Base-by-base conservation (phyloP, 2,113 vertebrate genomes). In the Anguilla japonica region DNA sequence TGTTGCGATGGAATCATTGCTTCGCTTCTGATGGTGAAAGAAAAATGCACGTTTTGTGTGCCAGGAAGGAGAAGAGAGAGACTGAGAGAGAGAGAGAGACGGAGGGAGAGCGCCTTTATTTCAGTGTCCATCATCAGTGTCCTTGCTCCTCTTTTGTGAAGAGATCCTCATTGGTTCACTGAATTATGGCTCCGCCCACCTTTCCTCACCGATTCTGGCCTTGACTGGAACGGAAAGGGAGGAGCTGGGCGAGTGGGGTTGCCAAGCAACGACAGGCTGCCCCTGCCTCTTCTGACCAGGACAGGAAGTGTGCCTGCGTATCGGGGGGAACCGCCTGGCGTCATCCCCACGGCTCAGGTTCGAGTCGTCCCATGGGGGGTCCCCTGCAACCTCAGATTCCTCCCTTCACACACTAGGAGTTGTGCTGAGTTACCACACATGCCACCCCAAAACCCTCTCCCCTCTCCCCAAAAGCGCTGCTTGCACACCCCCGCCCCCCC, bases 1-100 rank as follows among this genome's bases (percentile, higher is more conserved):
- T 94, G 91, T 96, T 95, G 93, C 92, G 39, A 93, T 91, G 93
- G 95, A 95, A 88, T 93, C 79, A 91, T 93, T 95, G 90, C 90
- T 89, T 89, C 87, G 86, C 88, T 87, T 87, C 86, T 88, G 84
- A 84, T 9, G 43, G 84, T 80, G 82, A 88, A 85, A 87, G 88
- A 87, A 63, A 84, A 83, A 84, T 78, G 92, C 26, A 40, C 63
- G 83, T 87, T 90, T 92, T 91, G 89, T 87, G 87, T 78, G 90
- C 85, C 91, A 92, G 93, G 93, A 94, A 88, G 87, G 91, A 85
- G 91, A 92, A 85, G 92, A 94, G 90, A 91, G 90, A 92, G 86
- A 79, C 86, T n/a, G n/a, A n/a, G n/a, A 88, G 83, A 82, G 71
- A 86, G 84, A 82, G 78, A 22, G 87, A 41, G 39, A 34, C 60